Conservation (phyloP, 2,113 vertebrate genomes). For the Loxodonta africana region DNA sequence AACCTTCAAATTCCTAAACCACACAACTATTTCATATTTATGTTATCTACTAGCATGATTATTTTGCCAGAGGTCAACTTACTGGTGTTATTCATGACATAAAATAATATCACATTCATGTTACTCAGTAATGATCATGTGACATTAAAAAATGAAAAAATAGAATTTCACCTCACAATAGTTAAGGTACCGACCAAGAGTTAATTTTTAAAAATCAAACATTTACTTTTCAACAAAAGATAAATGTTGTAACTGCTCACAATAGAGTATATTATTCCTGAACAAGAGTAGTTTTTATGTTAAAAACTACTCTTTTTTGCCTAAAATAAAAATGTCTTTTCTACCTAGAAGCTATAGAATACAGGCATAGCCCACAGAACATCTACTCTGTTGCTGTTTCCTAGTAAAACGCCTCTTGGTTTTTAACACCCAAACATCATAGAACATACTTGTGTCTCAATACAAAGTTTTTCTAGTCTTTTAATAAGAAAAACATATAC, state of each 20-base stretch:
- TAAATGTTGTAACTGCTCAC: neutral
- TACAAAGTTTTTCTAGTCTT: neutral
- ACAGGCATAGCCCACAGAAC: neutral
- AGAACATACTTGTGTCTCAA: slow-evolving; percentile 33
- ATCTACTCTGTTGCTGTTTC: neutral
- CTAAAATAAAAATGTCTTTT: slow-evolving; percentile 28
- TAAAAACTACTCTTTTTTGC: neutral
- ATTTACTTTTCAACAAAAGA: slow-evolving; percentile 21
- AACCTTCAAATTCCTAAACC: neutral
- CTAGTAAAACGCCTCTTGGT: neutral
- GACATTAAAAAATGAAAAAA: slow-evolving; percentile 18
- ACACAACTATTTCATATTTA: neutral
- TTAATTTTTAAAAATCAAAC: slow-evolving; percentile 21
- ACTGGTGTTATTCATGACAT: neutral
- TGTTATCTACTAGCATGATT: neutral
- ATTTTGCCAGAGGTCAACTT: neutral
- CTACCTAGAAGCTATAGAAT: neutral
- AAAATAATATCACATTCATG: neutral
- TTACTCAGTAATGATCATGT: neutral
- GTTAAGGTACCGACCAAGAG: neutral
- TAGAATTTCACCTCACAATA: slow-evolving; percentile 31
- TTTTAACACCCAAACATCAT: neutral
- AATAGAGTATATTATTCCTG: neutral
- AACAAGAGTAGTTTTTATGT: neutral
- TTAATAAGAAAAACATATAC: slow-evolving; percentile 19